These are phyloP conservation scores for Synanthedon tipuliformis DNA, from an alignment of 2,888 invertebrate species.

Conservation along the genomic window DNA sequence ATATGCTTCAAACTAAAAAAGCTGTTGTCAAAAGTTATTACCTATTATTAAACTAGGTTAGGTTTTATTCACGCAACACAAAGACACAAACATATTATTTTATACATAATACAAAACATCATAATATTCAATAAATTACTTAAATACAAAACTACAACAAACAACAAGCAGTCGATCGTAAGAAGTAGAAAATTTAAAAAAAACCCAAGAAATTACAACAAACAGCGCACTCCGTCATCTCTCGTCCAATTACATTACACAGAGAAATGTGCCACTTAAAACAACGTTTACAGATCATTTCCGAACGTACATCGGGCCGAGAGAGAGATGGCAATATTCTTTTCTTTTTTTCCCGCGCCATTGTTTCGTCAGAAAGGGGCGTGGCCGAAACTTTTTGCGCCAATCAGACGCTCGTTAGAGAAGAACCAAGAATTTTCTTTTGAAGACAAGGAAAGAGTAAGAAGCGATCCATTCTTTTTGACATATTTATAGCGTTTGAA, in stretches of 20 bases:
- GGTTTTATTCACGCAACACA: too few relatives aligned
- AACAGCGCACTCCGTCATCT: too few relatives aligned
- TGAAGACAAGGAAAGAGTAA: slow-evolving; percentile 18
- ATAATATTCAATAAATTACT: too few relatives aligned
- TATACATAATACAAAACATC: too few relatives aligned
- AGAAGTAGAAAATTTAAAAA: too few relatives aligned
- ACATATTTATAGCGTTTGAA: slow-evolving; percentile 20
- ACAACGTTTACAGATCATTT: slow-evolving; percentile 25
- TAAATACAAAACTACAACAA: too few relatives aligned
- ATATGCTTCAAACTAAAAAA: too few relatives aligned
- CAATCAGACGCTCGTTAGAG: slow-evolving; percentile 27
- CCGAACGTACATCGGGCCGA: slow-evolving; percentile 10
- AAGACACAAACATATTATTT: too few relatives aligned
- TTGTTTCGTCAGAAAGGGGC: slow-evolving; percentile 39
- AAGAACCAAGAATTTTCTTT: slow-evolving; percentile 17
- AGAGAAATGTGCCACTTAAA: slow-evolving; percentile 32
- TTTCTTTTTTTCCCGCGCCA: slow-evolving; percentile 23
- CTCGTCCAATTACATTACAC: slow-evolving; percentile 14
- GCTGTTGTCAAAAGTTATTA: too few relatives aligned
- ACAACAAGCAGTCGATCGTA: too few relatives aligned
- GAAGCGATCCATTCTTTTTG: slow-evolving; percentile 16
- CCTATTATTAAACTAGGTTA: too few relatives aligned
- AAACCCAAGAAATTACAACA: too few relatives aligned
- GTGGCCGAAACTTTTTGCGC: slow-evolving; percentile 34
- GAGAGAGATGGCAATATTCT: slow-evolving; percentile 11